phyloP scores from a whole-genome alignment of 2,797 vertebrate genomes.

The Lithobates pipiens region DNA sequence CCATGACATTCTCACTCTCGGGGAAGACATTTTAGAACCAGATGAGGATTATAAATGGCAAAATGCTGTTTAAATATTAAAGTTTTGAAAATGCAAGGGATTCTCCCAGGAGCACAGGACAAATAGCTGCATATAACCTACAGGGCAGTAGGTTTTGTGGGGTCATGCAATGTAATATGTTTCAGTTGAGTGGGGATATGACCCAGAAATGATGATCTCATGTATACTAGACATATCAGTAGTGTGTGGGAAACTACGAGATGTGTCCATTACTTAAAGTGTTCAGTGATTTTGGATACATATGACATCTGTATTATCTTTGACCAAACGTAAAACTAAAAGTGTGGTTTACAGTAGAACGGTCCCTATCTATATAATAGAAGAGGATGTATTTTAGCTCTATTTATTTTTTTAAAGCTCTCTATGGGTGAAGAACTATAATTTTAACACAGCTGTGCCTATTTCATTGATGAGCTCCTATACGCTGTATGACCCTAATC shows the following conservation, averaged over 20 bases:
- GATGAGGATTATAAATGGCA: slow-evolving; percentile 58
- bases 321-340: not conserved
- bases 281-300: not conserved
- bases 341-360: not conserved
- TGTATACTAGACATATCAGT: slow-evolving; percentile 38
- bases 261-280: slow-evolving; percentile 5
- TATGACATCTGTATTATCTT: slow-evolving; percentile 2
- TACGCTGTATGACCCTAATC: not conserved
- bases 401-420: not conserved
- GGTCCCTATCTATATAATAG: no score
- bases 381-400: not conserved
- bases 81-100: slow-evolving; percentile 54
- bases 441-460: not conserved
- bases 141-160: slow-evolving; percentile 59
- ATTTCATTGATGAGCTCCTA: not conserved
- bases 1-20: slow-evolving; percentile 54
- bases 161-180: slow-evolving; percentile 58
- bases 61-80: slow-evolving; percentile 63
- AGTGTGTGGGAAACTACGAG: slow-evolving; percentile 20
- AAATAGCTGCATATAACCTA: slow-evolving; percentile 60
- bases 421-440: not conserved
- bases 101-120: slow-evolving; percentile 60
- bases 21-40: slow-evolving; percentile 56
- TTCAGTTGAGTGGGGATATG: slow-evolving; percentile 49
- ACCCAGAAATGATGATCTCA: slow-evolving; percentile 55